A percentile compares a stretch with the other conserved stretches of the same genome.
phyloP scores from a whole-genome alignment of 2,888 invertebrate species.

The Macropis europaea region DNA sequence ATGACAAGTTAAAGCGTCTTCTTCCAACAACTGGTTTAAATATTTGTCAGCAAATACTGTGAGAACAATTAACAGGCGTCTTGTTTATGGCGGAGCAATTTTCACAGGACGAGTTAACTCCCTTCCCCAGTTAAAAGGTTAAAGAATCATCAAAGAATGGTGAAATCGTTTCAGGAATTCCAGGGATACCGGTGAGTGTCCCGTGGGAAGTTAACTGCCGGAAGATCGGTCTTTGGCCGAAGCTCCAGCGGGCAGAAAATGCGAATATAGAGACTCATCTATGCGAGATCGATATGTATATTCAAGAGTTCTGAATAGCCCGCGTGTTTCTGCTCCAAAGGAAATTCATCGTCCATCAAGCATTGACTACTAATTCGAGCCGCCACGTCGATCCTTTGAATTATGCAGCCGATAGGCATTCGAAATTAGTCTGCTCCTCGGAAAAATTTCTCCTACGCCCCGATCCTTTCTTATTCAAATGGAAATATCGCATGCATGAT shows the following conservation, averaged over 20 bases:
- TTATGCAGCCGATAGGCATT: neutral
- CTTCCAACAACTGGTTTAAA: no score
- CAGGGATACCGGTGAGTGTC: neutral
- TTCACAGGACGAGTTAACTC: no score
- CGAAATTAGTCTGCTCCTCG: no score
- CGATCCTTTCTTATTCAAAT: no score
- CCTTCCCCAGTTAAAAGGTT: no score
- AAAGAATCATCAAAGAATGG: no score
- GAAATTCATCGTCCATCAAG: conserved; percentile 7
- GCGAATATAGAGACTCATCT: conserved; percentile 8
- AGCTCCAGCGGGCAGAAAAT: neutral
- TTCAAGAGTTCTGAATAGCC: conserved; percentile 5
- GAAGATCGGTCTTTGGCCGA: neutral
- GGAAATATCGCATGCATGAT: no score
- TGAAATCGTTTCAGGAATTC: conserved; percentile 20
- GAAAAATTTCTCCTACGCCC: no score
- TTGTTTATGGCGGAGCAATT: no score
- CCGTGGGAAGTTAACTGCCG: conserved; percentile 27
- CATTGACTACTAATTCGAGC: neutral
- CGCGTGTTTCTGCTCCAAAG: neutral
- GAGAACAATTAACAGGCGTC: no score
- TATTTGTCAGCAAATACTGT: no score
- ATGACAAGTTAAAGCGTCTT: no score
- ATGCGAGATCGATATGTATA: conserved; percentile 14
- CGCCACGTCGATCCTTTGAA: neutral